Evolutionary conservation across 2,113 vertebrate species (phyloP).

Genomic region (Corythoichthys intestinalis): DNA sequence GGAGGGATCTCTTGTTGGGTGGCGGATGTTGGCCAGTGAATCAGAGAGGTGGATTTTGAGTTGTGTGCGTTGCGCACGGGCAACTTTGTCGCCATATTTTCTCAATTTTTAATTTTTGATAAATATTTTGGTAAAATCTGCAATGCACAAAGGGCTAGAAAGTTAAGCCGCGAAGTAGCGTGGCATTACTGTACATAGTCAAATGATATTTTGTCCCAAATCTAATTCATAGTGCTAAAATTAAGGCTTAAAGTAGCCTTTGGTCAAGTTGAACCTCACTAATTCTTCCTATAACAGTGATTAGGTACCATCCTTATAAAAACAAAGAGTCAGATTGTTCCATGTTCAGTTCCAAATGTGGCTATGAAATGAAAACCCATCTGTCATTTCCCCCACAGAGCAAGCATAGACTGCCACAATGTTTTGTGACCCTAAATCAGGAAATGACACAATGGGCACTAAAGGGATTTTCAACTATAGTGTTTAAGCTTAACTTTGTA

Average conservation of each 20-base stretch:
- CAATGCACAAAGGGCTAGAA: too few species aligned
- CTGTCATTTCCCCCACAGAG: background rate
- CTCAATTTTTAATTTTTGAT: too few species aligned
- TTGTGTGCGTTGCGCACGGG: too few species aligned
- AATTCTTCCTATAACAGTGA: slow-evolving; percentile 6
- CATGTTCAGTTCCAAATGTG: slow-evolving; percentile 10
- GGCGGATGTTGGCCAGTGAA: too few species aligned
- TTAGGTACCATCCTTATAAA: background rate
- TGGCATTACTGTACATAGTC: too few species aligned
- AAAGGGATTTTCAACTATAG: slow-evolving; percentile 51
- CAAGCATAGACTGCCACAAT: slow-evolving; percentile 6
- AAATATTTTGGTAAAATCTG: too few species aligned
- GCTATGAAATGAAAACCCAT: slow-evolving; percentile 16
- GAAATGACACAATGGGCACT: slow-evolving; percentile 27
- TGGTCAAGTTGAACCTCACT: slow-evolving; percentile 21
- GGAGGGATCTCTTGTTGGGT: too few species aligned
- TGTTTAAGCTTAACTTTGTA: slow-evolving; percentile 44
- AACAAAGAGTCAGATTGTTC: slow-evolving; percentile 3
- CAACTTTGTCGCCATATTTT: too few species aligned
- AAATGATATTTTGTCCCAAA: too few species aligned
- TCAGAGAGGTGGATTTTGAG: too few species aligned
- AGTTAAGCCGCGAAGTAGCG: too few species aligned
- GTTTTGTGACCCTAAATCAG: slow-evolving; percentile 25
- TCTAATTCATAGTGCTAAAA: slow-evolving; percentile 15
- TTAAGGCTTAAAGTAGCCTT: slow-evolving; percentile 25